Conservation (phyloP, 1,140 invertebrate species). For the Drosophila novamexicana region DNA sequence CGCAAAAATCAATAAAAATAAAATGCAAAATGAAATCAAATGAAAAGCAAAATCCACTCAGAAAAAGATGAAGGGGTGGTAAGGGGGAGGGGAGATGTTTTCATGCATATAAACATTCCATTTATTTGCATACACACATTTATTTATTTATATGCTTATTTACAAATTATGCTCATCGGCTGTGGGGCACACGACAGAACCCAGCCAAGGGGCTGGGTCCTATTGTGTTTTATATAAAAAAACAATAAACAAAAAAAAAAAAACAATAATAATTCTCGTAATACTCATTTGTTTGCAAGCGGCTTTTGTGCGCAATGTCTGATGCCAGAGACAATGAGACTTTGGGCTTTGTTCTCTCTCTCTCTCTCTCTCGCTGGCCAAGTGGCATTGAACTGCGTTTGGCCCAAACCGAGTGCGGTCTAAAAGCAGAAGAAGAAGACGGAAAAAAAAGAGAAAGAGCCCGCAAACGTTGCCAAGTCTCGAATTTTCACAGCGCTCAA, state of each 20-base stretch:
- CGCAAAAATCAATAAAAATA: conserved; percentile 27
- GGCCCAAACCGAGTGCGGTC: conserved; percentile 40
- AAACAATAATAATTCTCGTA: conserved; percentile 44
- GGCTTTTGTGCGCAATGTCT: conserved; percentile 68
- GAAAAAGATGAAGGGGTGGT: not conserved
- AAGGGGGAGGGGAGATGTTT: not conserved
- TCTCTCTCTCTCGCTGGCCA: conserved; percentile 12
- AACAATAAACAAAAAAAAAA: not conserved
- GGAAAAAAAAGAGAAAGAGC: conserved; percentile 33
- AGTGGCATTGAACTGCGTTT: conserved; percentile 78
- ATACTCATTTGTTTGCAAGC: conserved; percentile 53
- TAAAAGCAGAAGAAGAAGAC: conserved; percentile 29
- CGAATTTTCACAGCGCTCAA: conserved; percentile 63
- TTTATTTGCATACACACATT: conserved; percentile 44
- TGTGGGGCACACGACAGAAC: conserved; percentile 7
- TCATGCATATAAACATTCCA: conserved; percentile 8
- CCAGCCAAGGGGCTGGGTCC: conserved; percentile 22
- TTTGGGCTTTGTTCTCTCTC: conserved; percentile 29
- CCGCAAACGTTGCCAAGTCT: conserved; percentile 22
- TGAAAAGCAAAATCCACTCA: conserved; percentile 19
- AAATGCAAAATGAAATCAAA: conserved; percentile 34
- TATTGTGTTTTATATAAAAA: conserved; percentile 52
- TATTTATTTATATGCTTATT: conserved; percentile 70
- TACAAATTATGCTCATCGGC: conserved; percentile 66
- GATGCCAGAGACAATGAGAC: conserved; percentile 59